Evolutionary conservation across 2,797 vertebrate genomes (phyloP), one percentile per base, ranked within the genome.

Genomic region (Hoplostethus mediterraneus): DNA sequence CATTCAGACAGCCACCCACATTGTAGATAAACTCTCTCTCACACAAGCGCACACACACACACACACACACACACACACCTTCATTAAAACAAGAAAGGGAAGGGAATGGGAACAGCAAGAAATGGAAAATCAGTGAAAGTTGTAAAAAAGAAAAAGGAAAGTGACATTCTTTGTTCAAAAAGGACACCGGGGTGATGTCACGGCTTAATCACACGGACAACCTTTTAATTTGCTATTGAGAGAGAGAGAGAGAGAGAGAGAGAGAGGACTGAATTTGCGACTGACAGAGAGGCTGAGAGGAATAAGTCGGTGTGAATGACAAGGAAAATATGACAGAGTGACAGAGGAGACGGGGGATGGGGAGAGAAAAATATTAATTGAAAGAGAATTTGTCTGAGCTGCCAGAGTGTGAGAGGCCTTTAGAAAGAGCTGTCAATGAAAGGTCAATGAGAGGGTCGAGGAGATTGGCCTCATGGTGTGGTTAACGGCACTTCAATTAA

Each of bases 111-210:
- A 33, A 33, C 0, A 33, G 33, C 33, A 33, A 51, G 6, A 17
- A 1, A 21, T 9, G 5, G 17, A 16, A 51, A 17, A 17, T 17
- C n/a, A 6, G 17, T 4, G n/a, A 2, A 16, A 48, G 13, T 14
- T 14, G 6, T 21, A 52, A 40, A 12, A 65, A 42, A 40, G 13
- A 28, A 45, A 49, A 61, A 48, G 48, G 49, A 48, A 9, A 66
- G 25, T 66, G 63, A 66, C 63, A 52, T 66, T 47, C 28, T 57
- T 58, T n/a, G 49, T 36, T 49, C 42, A 66, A 48, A 67, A 31
- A 21, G 44, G 33, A 57, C 42, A 5, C 17, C 17, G 62, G 14
- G 47, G 17, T n/a, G 33, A n/a, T 21, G 12, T 30, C 28, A 45
- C 3, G 53, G 14, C 36, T 67, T 36, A 47, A 57, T 36, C 31